Evolutionary conservation across 2,797 vertebrate species (phyloP), one percentile per base, ranked within the genome.

Genomic region (Mus spretus): DNA sequence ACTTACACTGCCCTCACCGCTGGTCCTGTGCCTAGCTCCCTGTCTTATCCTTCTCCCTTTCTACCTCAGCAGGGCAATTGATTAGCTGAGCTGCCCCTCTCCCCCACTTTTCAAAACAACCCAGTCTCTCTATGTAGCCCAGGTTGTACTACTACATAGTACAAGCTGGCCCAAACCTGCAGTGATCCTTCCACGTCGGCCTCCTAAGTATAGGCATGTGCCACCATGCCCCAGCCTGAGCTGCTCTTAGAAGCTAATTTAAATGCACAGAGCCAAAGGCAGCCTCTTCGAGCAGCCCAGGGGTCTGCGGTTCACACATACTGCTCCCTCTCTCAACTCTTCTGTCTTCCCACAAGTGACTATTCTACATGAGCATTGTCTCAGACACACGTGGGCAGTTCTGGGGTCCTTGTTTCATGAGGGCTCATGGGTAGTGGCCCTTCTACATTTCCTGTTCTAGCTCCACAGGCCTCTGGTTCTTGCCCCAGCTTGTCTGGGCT

Each of bases 161-260:
- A 7, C 85, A 74, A 57, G 17, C 63, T 59, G 15, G 15, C 5
- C 53, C 55, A 8, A 75, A 74, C n/a, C 85, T 88, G n/a, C 26
- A 40, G 11, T 31, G n/a, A 59, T 74, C 47, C 85, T 75, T 75
- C 24, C n/a, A 37, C 24, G 19, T 40, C n/a, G 40, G 14, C 85
- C 85, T 59, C 24, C 26, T 59, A 61, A 22, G 53, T 74, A 74
- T 19, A 88, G 85, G n/a, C n/a, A 57, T 74, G 53, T 40, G 24
- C 47, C 47, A n/a, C 65, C 65, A 37, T 87, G 65, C 67, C 67
- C 81, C 50, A 88, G 53, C 26, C n/a, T 31, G 65, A 83, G 67
- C 50, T 88, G 61, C 93, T 93, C 92, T 94, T 22, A 20, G 70
- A 91, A 96, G 85, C 84, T 57, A n/a, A n/a, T 50, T 44, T 77